Base-by-base conservation (phyloP, 2,888 invertebrate genomes). In the Cerastis rubricosa region DNA sequence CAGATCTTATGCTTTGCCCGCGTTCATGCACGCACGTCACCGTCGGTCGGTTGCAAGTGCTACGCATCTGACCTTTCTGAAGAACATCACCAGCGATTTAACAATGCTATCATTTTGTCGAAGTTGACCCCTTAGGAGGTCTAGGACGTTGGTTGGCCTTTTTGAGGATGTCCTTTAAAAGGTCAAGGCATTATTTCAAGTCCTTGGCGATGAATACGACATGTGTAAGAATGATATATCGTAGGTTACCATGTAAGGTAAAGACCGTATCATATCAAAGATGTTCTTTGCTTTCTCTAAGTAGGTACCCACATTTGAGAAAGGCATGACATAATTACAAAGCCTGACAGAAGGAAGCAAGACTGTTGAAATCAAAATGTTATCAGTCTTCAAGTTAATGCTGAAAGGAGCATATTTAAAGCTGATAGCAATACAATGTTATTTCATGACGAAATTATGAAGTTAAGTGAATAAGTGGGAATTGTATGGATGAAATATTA, bases 311-410 rank as follows among this genome's bases (percentile, higher is more conserved):
- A 45, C 29, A 78, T 63, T 70, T 70, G 45, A 35, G 25, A 40
- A 51, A 3, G 45, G 25, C 71, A 63, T 54, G 61, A 49, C 49
- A 78, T 51, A 25, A 51, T 78, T 22, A 70, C 71, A 70, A 77
- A 77, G 45, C 45, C 54, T 40, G 47, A 25, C 35, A 47, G 35
- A 63, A 61, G 51, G 17, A 51, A 17, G 14, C 69, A 78, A 25
- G 35, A 69, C n/a, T 25, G 43, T 51, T 54, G n/a, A 54, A 29
- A 54, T 25, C 8, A 71, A 79, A 25, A 70, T 51, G 29, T 59
- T 78, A 59, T 51, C 69, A 57, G 14, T 29, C 40, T 64, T 61
- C 35, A 69, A 47, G 17, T 47, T 0, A 47, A 47, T 47, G 6
- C 47, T 47, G 45, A 51, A 71, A 45, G 35, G 12, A 76, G 35